Conservation (phyloP, 2,888 invertebrate genomes). For the Eupeodes latifasciatus region DNA sequence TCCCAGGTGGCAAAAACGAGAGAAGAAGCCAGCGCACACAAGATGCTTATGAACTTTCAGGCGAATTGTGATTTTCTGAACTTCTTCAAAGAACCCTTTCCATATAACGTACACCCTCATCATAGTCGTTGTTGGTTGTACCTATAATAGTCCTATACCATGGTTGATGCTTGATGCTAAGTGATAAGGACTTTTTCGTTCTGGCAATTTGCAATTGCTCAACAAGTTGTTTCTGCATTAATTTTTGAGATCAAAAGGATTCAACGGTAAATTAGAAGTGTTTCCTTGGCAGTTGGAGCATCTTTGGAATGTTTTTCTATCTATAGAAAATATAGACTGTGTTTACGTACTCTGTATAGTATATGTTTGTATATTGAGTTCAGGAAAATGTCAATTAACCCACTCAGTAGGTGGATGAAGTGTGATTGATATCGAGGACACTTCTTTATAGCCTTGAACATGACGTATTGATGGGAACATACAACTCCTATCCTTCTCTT, state of each 20-base stretch:
- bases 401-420: slow-evolving; percentile 25
- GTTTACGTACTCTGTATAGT: background rate
- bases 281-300: slow-evolving; percentile 27
- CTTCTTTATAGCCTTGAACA: slow-evolving; percentile 17
- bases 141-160: too few species aligned
- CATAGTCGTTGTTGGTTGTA: background rate
- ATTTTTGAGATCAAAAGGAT: slow-evolving; percentile 67
- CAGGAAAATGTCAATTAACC: slow-evolving; percentile 50
- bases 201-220: slow-evolving; percentile 62
- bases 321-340: background rate
- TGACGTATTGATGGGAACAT: slow-evolving; percentile 18
- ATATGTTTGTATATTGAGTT: background rate
- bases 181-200: slow-evolving; percentile 40
- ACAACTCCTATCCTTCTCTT: background rate
- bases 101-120: background rate
- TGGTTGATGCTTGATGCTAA: background rate
- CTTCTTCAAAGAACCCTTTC: background rate
- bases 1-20: background rate
- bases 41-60: slow-evolving; percentile 14
- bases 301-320: slow-evolving; percentile 36
- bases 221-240: slow-evolving; percentile 73
- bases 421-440: slow-evolving; percentile 38
- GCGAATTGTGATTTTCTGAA: slow-evolving; percentile 52
- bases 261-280: slow-evolving; percentile 53
- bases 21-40: background rate